Evolutionary conservation across 2,888 invertebrate species (phyloP), one percentile per base, ranked within the genome.

Genomic region (Falcaria lacertinaria): DNA sequence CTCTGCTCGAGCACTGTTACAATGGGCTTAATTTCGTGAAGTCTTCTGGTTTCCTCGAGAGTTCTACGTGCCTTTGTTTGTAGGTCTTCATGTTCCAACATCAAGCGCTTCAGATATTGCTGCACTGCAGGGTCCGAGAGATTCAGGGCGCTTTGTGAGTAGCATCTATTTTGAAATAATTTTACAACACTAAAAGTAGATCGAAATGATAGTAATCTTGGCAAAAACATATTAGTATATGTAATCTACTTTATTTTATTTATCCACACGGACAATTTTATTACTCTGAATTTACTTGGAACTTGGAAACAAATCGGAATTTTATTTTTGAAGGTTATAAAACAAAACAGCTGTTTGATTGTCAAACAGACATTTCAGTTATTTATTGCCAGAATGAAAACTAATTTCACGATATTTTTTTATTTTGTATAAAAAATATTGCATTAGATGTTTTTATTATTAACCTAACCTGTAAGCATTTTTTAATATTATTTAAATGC

Each of bases 1-100:
- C 94, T 89, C 57, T 92, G 82, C 39, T 92, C 89, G 4, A 94
- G 69, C 5, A 92, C 83, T 44, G 67, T 75, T 0, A 93, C 90
- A 7, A 93, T 78, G 1, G 92, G 91, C 63, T 91, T 89, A 55
- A 92, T 80, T 63, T 90, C 83, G 41, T 65, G 58, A 2, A 88
- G 63, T 0, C 88, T 72, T 45, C 67, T 74, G 0, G 59, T 52
- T 53, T 86, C 85, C 33, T 79, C 75, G 1, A 52, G 7, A 25
- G 62, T 71, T 36, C 77, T 64, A 15, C 74, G 70, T 34, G 61
- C 45, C 71, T 64, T 81, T 0, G 78, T 69, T 1, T 78, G 74
- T 15, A 91, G 69, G n/a, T 77, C 73, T 48, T 91, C 90, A 57
- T 91, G 91, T 69, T 92, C 91, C 14, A 85, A 46, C 39, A 91